Percentiles rank a stretch among this genome's conserved stretches.
Evolutionary conservation across 2,888 invertebrate genomes (phyloP).

Genomic region (Cyaniris semiargus): DNA sequence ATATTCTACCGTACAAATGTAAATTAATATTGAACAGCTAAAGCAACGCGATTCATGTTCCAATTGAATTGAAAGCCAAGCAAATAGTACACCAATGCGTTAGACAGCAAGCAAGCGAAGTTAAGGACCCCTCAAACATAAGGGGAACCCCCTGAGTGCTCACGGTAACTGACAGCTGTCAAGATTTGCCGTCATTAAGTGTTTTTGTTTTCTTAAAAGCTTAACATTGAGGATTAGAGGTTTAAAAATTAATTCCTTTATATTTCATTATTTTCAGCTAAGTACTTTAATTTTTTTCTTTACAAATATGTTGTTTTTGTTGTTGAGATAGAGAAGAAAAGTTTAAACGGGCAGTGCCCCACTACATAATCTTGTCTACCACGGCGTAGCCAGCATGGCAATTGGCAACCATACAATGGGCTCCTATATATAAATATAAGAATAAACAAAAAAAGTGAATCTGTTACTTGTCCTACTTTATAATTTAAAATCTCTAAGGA

Average conservation of each 20-base stretch:
- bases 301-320: background rate
- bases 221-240: slow-evolving; percentile 25
- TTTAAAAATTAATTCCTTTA: slow-evolving; percentile 1
- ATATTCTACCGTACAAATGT: background rate
- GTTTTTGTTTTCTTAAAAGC: slow-evolving; percentile 21
- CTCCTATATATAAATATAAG: no score
- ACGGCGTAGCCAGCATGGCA: no score
- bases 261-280: background rate
- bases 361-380: no score
- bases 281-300: background rate
- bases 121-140: background rate
- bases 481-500: no score
- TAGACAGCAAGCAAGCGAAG: background rate
- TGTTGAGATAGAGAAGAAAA: no score
- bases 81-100: background rate
- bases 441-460: no score
- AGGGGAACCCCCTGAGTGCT: slow-evolving; percentile 26
- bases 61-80: slow-evolving; percentile 2
- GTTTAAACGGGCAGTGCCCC: no score
- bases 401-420: no score
- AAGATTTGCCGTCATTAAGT: slow-evolving; percentile 26
- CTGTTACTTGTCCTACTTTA: no score
- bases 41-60: background rate
- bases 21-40: background rate
- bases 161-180: slow-evolving; percentile 43